Percentiles rank a stretch among this genome's conserved stretches.
Evolutionary conservation across 2,888 invertebrate species (phyloP).

Genomic region (Dromius quadrimaculatus): DNA sequence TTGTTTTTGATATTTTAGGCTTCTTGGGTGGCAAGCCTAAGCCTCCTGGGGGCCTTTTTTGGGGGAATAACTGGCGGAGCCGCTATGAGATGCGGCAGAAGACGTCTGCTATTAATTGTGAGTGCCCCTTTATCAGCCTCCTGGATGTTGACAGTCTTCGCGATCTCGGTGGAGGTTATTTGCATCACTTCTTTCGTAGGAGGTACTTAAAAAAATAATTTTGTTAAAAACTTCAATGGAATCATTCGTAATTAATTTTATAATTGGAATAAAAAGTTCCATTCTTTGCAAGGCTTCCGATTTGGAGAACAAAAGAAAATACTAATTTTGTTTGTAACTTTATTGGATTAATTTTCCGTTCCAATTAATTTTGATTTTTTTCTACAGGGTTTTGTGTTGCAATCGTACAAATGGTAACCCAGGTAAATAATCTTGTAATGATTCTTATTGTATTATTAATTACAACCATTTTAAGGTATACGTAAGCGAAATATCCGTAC

Average conservation of each 20-base stretch:
- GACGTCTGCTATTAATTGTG: constrained; percentile 77
- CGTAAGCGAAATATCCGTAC: constrained; percentile 91
- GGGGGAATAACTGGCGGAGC: constrained; percentile 85
- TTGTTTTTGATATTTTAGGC: too few species aligned
- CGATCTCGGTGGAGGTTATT: constrained; percentile 83
- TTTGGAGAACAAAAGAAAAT: too few species aligned
- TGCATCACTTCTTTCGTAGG: constrained; percentile 87
- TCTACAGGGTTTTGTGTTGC: constrained; percentile 74
- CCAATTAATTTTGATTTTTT: neutral
- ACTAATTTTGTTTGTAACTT: too few species aligned
- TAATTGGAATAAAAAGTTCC: too few species aligned
- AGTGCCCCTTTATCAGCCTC: constrained; percentile 83
- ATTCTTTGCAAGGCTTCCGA: too few species aligned
- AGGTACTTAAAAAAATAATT: too few species aligned
- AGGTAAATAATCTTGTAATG: constrained; percentile 66
- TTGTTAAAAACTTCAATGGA: too few species aligned
- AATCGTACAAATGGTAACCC: constrained; percentile 81
- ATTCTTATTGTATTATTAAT: neutral
- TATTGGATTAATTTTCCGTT: too few species aligned
- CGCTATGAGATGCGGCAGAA: constrained; percentile 80
- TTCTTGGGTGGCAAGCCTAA: constrained; percentile 85
- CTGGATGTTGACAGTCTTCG: constrained; percentile 85
- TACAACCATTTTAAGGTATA: constrained; percentile 75
- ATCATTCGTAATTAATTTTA: too few species aligned
- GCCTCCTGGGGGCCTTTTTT: constrained; percentile 82